These are phyloP conservation scores for Megamerina dolium DNA, from an alignment of 2,888 invertebrate genomes.

Conservation along the genomic window DNA sequence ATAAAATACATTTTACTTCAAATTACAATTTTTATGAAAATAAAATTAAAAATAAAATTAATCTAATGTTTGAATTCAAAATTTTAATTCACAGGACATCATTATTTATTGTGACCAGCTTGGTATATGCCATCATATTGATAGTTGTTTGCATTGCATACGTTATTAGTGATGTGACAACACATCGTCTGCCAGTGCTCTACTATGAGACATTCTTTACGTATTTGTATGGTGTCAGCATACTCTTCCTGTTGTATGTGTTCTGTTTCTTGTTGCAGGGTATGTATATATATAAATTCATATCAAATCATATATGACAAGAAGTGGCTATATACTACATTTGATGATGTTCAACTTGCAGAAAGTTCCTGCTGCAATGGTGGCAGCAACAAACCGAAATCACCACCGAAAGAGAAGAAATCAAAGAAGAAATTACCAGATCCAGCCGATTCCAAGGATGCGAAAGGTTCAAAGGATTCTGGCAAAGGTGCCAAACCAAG, in stretches of 20 bases:
- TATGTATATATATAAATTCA: slow-evolving; percentile 36
- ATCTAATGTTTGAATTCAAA: too few relatives aligned
- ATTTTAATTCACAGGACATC: slow-evolving; percentile 66
- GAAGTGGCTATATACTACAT: too few relatives aligned
- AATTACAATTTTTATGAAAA: too few relatives aligned
- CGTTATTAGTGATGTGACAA: slow-evolving; percentile 91
- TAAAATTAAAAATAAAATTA: too few relatives aligned
- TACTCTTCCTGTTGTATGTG: slow-evolving; percentile 86
- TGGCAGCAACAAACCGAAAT: slow-evolving; percentile 59
- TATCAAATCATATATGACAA: too few relatives aligned
- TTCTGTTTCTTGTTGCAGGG: slow-evolving; percentile 89
- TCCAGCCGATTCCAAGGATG: slow-evolving; percentile 54
- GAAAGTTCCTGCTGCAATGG: slow-evolving; percentile 81
- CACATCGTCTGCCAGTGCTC: slow-evolving; percentile 83
- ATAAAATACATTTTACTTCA: too few relatives aligned
- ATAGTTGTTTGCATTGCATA: slow-evolving; percentile 91
- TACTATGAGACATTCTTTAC: slow-evolving; percentile 96
- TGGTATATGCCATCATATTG: slow-evolving; percentile 90
- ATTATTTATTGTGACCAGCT: slow-evolving; percentile 90
- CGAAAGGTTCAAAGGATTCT: slow-evolving; percentile 55
- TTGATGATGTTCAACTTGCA: slow-evolving; percentile 33
- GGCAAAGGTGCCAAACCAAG: slow-evolving; percentile 61
- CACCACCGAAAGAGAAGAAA: slow-evolving; percentile 62
- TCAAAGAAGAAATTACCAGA: slow-evolving; percentile 63
- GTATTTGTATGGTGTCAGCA: slow-evolving; percentile 87